A percentile compares a stretch with the other conserved stretches of the same genome.
These are phyloP conservation scores for Gopherus evgoodei DNA, from an alignment of 2,113 vertebrate genomes.

Conservation along the genomic window DNA sequence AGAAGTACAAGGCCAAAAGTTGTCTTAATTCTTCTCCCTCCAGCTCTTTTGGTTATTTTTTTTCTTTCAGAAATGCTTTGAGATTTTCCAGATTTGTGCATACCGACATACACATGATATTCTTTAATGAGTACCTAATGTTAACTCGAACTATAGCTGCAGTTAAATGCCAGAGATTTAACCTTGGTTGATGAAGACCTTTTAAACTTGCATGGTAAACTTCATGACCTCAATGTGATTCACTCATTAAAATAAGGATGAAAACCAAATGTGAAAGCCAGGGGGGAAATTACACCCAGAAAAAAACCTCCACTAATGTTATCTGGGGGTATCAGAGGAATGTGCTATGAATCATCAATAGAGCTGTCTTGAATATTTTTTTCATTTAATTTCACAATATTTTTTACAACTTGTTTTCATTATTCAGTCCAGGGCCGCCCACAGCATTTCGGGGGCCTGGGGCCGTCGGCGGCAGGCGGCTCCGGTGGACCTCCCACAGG, in stretches of 20 bases:
- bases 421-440: neutral
- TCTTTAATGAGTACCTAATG: slow-evolving; percentile 22
- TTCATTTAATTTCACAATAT: neutral
- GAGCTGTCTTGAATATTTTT: neutral
- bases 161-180: slow-evolving; percentile 43
- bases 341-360: neutral
- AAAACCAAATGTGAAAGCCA: slow-evolving; percentile 5
- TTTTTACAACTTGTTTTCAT: neutral
- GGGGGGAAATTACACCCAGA: slow-evolving; percentile 7
- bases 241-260: slow-evolving; percentile 25
- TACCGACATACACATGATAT: slow-evolving; percentile 33
- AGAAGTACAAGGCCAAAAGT: neutral
- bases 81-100: slow-evolving; percentile 29
- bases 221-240: slow-evolving; percentile 8
- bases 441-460: too few species aligned
- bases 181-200: neutral
- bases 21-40: slow-evolving; percentile 17
- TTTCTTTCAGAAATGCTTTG: neutral
- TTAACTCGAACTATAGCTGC: slow-evolving; percentile 58
- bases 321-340: neutral
- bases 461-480: too few species aligned
- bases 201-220: neutral
- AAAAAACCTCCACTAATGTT: slow-evolving; percentile 23
- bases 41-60: slow-evolving; percentile 53
- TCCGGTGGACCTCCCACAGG: too few species aligned